Conservation (phyloP, 2,888 invertebrate species). For the Harpagoxenus sublaevis region DNA sequence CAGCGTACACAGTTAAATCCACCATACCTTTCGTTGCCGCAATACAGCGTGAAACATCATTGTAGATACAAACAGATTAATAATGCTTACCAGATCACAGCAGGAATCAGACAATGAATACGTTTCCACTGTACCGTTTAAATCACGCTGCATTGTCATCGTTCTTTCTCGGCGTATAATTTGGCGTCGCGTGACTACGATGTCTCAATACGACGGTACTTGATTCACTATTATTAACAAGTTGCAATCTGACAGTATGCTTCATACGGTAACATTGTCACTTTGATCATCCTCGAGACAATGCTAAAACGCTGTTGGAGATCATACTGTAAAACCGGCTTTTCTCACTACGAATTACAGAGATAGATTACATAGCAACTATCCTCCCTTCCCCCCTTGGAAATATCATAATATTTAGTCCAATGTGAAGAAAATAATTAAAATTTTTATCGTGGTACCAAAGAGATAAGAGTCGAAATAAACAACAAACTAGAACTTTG, state of each 20-base stretch:
- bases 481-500: not conserved
- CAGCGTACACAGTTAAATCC: not conserved
- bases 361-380: not conserved
- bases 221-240: constrained; percentile 64
- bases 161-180: constrained; percentile 65
- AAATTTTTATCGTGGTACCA: not conserved
- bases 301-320: constrained; percentile 10
- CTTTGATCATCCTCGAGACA: constrained; percentile 25
- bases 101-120: not conserved
- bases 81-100: constrained; percentile 24
- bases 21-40: not conserved
- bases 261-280: constrained; percentile 16
- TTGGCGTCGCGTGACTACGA: constrained; percentile 56
- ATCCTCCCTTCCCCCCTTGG: not conserved
- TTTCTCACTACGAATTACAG: constrained; percentile 5
- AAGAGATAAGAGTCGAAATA: not conserved
- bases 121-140: constrained; percentile 25
- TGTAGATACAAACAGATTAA: constrained; percentile 23
- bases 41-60: constrained; percentile 14
- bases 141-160: constrained; percentile 51
- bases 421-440: not conserved
- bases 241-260: constrained; percentile 37
- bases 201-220: constrained; percentile 53
- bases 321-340: not conserved
- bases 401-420: not conserved